These are phyloP conservation scores for Lochmaea capreae DNA, from an alignment of 2,888 invertebrate genomes.

Conservation along the genomic window DNA sequence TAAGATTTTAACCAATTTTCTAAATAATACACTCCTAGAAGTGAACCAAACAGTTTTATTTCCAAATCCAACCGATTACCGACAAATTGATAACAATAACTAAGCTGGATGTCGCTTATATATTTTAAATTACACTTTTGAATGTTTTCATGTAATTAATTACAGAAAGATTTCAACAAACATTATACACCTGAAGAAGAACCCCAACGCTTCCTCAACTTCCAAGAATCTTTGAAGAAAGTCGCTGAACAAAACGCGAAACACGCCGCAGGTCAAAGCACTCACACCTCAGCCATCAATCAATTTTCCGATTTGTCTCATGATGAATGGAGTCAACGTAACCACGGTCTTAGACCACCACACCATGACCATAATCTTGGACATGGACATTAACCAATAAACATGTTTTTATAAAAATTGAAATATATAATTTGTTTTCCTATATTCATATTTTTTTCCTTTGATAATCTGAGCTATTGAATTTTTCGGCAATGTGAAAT, in stretches of 20 bases:
- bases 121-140: too few relatives aligned
- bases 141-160: constrained; percentile 3
- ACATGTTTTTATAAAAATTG: background rate
- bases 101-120: too few relatives aligned
- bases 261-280: constrained; percentile 39
- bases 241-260: constrained; percentile 44
- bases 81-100: too few relatives aligned
- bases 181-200: constrained; percentile 44
- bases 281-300: constrained; percentile 41
- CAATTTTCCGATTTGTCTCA: constrained; percentile 43
- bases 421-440: background rate
- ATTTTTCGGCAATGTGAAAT: too few relatives aligned
- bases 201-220: constrained; percentile 37
- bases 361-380: background rate
- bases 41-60: too few relatives aligned
- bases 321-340: constrained; percentile 39
- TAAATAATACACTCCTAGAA: too few relatives aligned
- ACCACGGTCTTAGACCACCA: constrained; percentile 18
- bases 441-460: background rate
- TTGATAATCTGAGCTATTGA: too few relatives aligned
- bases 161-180: constrained; percentile 41
- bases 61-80: too few relatives aligned
- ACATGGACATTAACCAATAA: background rate
- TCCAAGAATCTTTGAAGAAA: constrained; percentile 37
- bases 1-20: too few relatives aligned